Conservation (phyloP, 2,113 vertebrate genomes). For the Urocynchramus pylzowi region DNA sequence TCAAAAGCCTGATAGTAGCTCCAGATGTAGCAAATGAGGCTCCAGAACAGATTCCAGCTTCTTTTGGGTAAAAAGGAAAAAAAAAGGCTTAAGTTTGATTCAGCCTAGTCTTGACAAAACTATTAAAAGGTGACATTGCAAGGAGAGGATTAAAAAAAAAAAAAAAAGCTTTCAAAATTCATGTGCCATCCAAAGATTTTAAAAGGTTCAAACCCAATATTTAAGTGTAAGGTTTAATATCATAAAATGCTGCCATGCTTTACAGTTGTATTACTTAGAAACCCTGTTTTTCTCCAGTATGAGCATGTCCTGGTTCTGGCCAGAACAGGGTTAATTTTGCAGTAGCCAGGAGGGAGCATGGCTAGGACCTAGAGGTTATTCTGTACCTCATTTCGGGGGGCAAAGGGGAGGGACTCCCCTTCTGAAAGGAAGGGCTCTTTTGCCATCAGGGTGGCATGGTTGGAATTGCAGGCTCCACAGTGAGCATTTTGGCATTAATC, state of each 20-base stretch:
- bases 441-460: not conserved
- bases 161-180: not conserved
- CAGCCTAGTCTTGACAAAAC: slow-evolving; percentile 27
- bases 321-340: not conserved
- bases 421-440: not conserved
- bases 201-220: not conserved
- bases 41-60: not conserved
- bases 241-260: not conserved
- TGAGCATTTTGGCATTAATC: not conserved
- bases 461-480: not conserved
- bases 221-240: not conserved
- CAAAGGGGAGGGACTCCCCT: not conserved
- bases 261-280: not conserved
- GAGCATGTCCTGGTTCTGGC: not conserved
- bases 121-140: slow-evolving; percentile 28
- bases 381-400: fast-evolving
- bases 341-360: not conserved
- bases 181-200: not conserved
- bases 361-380: not conserved
- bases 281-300: not conserved
- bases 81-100: not conserved
- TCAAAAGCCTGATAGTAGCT: slow-evolving; percentile 66
- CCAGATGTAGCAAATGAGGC: slow-evolving; percentile 60
- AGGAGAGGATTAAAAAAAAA: not conserved
- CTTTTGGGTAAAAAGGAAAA: not conserved